Base-by-base conservation (phyloP, 2,888 invertebrate genomes). In the Drosophila kanekoi region DNA sequence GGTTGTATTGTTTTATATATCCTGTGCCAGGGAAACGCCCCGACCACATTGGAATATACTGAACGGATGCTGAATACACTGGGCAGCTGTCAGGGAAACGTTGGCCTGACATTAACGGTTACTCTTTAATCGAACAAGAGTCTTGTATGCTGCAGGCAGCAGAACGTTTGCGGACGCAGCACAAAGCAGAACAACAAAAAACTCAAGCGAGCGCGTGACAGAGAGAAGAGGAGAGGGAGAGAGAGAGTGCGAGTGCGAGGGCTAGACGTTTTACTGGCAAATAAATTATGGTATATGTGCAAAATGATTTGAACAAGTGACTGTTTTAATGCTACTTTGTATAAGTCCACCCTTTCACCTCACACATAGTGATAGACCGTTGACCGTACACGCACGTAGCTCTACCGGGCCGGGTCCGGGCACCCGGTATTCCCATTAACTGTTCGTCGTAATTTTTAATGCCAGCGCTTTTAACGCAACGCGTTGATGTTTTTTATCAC, bases 381-480 rank as follows among this genome's bases (percentile, higher is more conserved):
- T 14, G n/a, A 14, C 18, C 33, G 58, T 9, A 43, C 58, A 59
- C 62, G 54, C 62, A 59, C 53, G n/a, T n/a, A 18, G 28, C 20
- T 28, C 53, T 49, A 58, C 37, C 35, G 18, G 18, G 18, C 23
- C 23, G 23, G 23, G 11, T 11, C 2, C 28, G 6, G 32, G 10
- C 52, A 64, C 54, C 58, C 81, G 71, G 74, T 67, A 77, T 81
- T 75, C 70, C 67, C 82, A 79, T 87, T 81, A 85, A 85, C 52
- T 57, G 73, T 68, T 45, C 63, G 59, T 79, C 80, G 79, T 82
- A 62, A 70, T 67, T 79, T 82, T 87, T 72, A 77, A 79, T 87
- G 77, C 56, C 71, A 66, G 64, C 66, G 75, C 81, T 80, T 78
- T 81, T 83, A 83, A 49, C 69, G 63, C 68, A 71, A 62, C 57